These are phyloP conservation scores for Microcebus griseorufus DNA, from an alignment of 2,113 vertebrate genomes.

Conservation along the genomic window DNA sequence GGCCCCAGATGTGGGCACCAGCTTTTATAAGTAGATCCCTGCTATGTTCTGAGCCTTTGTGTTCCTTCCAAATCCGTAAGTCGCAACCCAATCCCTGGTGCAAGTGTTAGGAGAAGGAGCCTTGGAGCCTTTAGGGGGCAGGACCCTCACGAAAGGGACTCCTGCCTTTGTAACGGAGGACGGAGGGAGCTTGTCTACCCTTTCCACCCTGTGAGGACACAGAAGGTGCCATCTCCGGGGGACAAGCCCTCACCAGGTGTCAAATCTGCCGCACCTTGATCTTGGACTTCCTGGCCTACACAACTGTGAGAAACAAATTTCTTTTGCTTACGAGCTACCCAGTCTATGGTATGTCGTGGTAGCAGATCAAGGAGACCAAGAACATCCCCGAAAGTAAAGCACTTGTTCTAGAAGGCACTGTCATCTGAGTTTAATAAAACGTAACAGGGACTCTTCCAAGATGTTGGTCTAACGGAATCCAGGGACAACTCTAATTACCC, in stretches of 20 bases:
- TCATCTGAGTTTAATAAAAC: not conserved
- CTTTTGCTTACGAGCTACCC: not conserved
- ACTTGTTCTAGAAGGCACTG: not conserved
- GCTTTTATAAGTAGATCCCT: not conserved
- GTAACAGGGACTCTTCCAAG: not conserved
- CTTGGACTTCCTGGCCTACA: too few species aligned
- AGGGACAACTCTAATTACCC: not conserved
- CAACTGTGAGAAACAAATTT: not conserved
- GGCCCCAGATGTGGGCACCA: too few species aligned
- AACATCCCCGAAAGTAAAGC: not conserved
- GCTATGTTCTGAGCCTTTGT: not conserved
- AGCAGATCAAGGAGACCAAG: not conserved
- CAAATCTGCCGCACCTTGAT: not conserved
- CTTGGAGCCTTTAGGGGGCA: not conserved
- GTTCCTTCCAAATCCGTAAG: rapidly evolving
- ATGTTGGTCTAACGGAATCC: not conserved
- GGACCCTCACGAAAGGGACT: not conserved
- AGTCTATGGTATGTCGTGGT: not conserved
- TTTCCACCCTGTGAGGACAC: not conserved
- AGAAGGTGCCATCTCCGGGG: not conserved
- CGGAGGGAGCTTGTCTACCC: not conserved
- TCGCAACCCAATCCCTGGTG: not conserved
- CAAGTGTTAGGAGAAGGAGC: not conserved
- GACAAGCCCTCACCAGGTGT: not conserved
- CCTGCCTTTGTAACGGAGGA: not conserved